Evolutionary conservation across 2,797 vertebrate species (phyloP), one percentile per base, ranked within the genome.

Genomic region (Columba guinea): DNA sequence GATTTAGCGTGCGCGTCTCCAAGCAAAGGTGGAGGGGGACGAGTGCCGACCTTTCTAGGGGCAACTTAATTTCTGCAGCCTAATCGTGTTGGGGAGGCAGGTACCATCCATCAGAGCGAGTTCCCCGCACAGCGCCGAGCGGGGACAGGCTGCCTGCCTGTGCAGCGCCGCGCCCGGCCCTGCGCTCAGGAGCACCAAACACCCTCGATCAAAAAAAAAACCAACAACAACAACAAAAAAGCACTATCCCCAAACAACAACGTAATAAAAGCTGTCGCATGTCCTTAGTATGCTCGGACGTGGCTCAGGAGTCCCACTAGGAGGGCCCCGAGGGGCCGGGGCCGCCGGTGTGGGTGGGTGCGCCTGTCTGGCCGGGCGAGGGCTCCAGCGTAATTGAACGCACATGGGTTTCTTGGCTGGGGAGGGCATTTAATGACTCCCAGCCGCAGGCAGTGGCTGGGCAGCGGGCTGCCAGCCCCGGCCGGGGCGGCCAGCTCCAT

Each of bases 21-120:
- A 93, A 62, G 96, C 94, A 88, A 94, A 90, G 91, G 94, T 77
- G 85, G 41, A 93, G 39, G 27, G 52, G 59, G 48, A 65, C 71
- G 55, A 93, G 69, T 4, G 92, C 83, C 94, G 96, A 96, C 95
- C 96, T 93, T 82, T 95, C 78, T 11, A 62, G 51, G 89, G 77
- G 58, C 86, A 96, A 92, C 75, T 86, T 94, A 84, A 97, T 96
- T 97, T 95, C 94, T 81, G 95, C 92, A 76, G 73, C 93, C 60
- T 96, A 97, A 95, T 95, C 56, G 85, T 87, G 71, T 68, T 94
- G 52, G 86, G 93, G 80, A 89, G 51, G 87, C 91, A 13, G 44
- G 59, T 91, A 55, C 56, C 93, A 95, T 91, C 97, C 88, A 70
- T 90, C 97, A 96, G 93, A 73, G 87, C 9, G 93, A 82, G 91